phyloP scores from a whole-genome alignment of 2,888 invertebrate species.

The Caenorhabditis sp. region DNA sequence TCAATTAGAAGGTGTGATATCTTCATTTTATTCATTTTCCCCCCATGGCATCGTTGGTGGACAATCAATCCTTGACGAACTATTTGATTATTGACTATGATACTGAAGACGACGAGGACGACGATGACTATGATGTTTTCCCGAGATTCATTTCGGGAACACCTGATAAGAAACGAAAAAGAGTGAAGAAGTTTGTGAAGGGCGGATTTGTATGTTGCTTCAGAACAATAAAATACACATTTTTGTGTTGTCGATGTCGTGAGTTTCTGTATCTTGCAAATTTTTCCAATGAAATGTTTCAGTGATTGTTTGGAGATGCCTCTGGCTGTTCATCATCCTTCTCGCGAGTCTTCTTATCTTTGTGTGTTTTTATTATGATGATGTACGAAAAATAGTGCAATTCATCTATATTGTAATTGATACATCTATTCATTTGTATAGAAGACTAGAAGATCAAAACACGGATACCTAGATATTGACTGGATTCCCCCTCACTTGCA shows the following conservation, averaged over 20 bases:
- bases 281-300: not conserved
- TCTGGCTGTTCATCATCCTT: slow-evolving; percentile 39
- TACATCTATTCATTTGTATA: slow-evolving; percentile 49
- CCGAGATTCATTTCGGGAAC: not conserved
- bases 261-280: not conserved
- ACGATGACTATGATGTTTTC: slow-evolving; percentile 22
- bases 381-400: slow-evolving; percentile 26
- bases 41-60: slow-evolving; percentile 13
- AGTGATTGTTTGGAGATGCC: slow-evolving; percentile 49
- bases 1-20: not conserved
- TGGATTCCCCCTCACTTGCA: not conserved
- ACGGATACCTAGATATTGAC: not conserved
- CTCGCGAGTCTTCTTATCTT: slow-evolving; percentile 1
- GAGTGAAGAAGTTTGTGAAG: slow-evolving; percentile 1
- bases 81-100: slow-evolving; percentile 29
- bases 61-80: slow-evolving; percentile 24
- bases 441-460: slow-evolving; percentile 22
- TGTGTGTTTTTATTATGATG: slow-evolving; percentile 22
- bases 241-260: slow-evolving; percentile 54
- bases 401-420: slow-evolving; percentile 49
- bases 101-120: slow-evolving; percentile 1
- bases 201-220: slow-evolving; percentile 29
- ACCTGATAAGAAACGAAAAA: not conserved
- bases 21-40: no score
- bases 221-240: slow-evolving; percentile 31